These are phyloP conservation scores for Drosophila recens DNA, from an alignment of 2,888 invertebrate species.

Conservation along the genomic window DNA sequence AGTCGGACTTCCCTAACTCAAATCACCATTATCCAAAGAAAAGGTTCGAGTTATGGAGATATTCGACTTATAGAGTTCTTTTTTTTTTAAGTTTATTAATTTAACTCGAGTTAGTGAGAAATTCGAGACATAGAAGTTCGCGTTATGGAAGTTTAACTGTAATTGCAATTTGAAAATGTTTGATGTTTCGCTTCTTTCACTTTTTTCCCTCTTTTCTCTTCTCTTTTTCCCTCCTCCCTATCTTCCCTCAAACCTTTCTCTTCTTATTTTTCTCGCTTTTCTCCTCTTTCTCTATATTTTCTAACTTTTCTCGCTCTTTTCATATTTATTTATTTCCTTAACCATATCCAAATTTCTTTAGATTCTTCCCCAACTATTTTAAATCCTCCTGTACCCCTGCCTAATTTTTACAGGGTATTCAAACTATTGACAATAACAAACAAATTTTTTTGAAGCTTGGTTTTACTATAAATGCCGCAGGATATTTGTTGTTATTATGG, in stretches of 20 bases:
- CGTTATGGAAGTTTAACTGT: too few relatives aligned
- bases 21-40: too few relatives aligned
- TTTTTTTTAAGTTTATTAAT: too few relatives aligned
- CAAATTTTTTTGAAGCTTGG: conserved; percentile 22
- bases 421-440: conserved; percentile 11
- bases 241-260: not conserved
- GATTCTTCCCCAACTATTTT: not conserved
- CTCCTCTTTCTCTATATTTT: too few relatives aligned
- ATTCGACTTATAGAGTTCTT: too few relatives aligned
- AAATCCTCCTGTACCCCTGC: not conserved
- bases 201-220: not conserved
- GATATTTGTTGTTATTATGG: conserved; percentile 25
- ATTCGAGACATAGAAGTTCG: too few relatives aligned
- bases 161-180: not conserved
- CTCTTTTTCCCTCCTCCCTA: not conserved
- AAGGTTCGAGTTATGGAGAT: too few relatives aligned
- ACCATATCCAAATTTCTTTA: not conserved
- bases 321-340: too few relatives aligned
- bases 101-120: too few relatives aligned
- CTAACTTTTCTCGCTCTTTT: too few relatives aligned
- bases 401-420: not conserved
- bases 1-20: too few relatives aligned
- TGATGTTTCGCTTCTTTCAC: not conserved
- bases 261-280: not conserved
- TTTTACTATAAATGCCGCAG: conserved; percentile 19